Evolutionary conservation across 2,888 invertebrate species (phyloP), one percentile per base, ranked within the genome.

Genomic region (Priocnemis perturbator): DNA sequence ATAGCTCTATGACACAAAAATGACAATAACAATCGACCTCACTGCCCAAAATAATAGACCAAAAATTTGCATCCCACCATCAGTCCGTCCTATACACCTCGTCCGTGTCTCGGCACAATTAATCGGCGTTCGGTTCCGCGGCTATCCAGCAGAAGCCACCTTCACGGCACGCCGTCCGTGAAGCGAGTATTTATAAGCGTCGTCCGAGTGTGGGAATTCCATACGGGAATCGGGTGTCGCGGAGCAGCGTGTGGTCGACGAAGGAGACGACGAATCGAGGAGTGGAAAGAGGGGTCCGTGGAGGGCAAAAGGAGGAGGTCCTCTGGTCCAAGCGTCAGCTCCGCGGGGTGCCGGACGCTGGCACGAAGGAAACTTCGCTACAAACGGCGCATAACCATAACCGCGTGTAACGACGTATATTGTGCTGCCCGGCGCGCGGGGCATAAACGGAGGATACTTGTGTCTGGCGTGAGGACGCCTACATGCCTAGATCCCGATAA

Each of bases 211-310:
- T n/a, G 17, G 50, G 50, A 50, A 50, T 19, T 17, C 50, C 17
- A 44, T 37, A 64, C 50, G 63, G 45, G 73, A 77, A 77, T 79
- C 78, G 71, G 71, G 65, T 78, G 73, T 75, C 64, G 62, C 45
- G 64, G 55, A 69, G 57, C 64, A 72, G 78, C 71, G 66, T 75
- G 71, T 30, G 69, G 78, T 66, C 75, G 76, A 67, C 60, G 67
- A 52, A 64, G 30, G 48, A 69, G 63, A 20, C 26, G 26, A 53
- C 21, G 62, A 60, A 37, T 37, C 37, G 37, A 37, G 50, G 9
- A 50, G 50, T 19, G 9, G 50, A 17, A 11, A 47, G 47, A 17
- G 7, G 47, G n/a, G 15, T 50, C 19, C 17, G 50, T 50, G 17
- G 9, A 50, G 50, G n/a, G 5, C 4, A 50, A 50, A 50, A 50